These are phyloP conservation scores for Zoanthus sociatus DNA, from an alignment of 92 coral and sea anemone species.

Conservation along the genomic window DNA sequence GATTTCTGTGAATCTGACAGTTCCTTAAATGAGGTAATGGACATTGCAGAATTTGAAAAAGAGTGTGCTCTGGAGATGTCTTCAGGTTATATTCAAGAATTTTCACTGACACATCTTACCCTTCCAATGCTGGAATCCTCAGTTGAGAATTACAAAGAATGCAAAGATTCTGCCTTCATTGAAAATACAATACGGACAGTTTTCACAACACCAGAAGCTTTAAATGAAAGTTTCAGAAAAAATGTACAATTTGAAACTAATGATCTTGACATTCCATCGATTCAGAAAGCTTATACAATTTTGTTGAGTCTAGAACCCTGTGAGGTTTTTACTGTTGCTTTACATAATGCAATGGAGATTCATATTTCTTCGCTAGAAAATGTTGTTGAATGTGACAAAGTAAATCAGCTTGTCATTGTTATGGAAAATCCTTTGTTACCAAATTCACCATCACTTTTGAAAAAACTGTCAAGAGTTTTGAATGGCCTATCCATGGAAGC, in stretches of 20 bases:
- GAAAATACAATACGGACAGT: constrained; percentile 95
- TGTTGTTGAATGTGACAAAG: constrained; percentile 67
- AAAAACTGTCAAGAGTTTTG: constrained; percentile 78
- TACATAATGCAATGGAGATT: constrained; percentile 89
- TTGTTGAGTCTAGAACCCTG: constrained; percentile 81
- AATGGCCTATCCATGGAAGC: constrained; percentile 70
- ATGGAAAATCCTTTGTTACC: constrained; percentile 89
- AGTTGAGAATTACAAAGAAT: constrained; percentile 78
- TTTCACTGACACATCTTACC: constrained; percentile 91
- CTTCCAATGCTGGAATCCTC: constrained; percentile 87
- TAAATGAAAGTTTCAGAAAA: constrained; percentile 89
- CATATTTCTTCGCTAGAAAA: constrained; percentile 84
- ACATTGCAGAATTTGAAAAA: constrained; percentile 91
- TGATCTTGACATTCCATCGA: constrained; percentile 78
- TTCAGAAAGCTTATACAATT: constrained; percentile 78
- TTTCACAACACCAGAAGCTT: constrained; percentile 89
- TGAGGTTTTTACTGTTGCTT: constrained; percentile 71
- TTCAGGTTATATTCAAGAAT: constrained; percentile 82
- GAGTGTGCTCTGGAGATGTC: constrained; percentile 99
- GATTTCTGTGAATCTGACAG: constrained; percentile 78
- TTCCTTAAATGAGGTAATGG: constrained; percentile 71
- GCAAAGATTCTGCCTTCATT: constrained; percentile 87
- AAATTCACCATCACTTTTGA: constrained; percentile 74
- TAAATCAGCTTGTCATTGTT: constrained; percentile 80
- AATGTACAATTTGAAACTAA: constrained; percentile 30